A percentile compares a stretch with the other conserved stretches of the same genome.
phyloP scores from a whole-genome alignment of 2,797 vertebrate species.

The Poecilia gillii region DNA sequence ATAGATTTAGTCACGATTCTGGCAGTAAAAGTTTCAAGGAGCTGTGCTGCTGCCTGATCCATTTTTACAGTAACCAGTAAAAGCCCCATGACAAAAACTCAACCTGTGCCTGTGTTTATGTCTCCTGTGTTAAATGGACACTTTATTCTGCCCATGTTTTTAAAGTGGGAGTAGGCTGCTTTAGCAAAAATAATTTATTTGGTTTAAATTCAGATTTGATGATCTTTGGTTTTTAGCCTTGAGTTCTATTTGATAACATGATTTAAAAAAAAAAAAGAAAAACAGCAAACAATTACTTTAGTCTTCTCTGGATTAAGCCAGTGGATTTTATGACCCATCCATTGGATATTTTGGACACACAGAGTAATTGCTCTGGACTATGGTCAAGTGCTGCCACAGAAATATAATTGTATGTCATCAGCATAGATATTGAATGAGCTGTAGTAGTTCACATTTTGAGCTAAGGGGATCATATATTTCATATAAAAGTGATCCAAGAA shows the following conservation, averaged over 20 bases:
- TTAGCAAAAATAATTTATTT: neutral
- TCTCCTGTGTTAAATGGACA: neutral
- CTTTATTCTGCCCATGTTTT: neutral
- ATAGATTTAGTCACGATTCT: neutral
- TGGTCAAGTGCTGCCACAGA: neutral
- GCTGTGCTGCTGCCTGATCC: neutral
- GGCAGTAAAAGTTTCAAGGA: neutral
- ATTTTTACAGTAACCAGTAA: neutral
- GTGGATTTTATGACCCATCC: neutral
- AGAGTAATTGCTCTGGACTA: neutral
- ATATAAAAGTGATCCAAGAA: neutral
- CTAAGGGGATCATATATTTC: neutral
- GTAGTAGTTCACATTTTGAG: neutral
- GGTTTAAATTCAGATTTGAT: neutral
- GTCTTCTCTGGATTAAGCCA: neutral
- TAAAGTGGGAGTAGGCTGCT: neutral
- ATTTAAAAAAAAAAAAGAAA: neutral
- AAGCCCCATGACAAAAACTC: neutral
- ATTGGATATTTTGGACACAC: neutral
- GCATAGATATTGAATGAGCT: neutral
- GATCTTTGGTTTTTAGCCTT: neutral
- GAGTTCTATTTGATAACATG: neutral
- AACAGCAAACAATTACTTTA: neutral
- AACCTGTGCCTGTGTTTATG: neutral
- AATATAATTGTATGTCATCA: neutral